Conservation (phyloP, 2,888 invertebrate species). For the Tenodera sinensis region DNA sequence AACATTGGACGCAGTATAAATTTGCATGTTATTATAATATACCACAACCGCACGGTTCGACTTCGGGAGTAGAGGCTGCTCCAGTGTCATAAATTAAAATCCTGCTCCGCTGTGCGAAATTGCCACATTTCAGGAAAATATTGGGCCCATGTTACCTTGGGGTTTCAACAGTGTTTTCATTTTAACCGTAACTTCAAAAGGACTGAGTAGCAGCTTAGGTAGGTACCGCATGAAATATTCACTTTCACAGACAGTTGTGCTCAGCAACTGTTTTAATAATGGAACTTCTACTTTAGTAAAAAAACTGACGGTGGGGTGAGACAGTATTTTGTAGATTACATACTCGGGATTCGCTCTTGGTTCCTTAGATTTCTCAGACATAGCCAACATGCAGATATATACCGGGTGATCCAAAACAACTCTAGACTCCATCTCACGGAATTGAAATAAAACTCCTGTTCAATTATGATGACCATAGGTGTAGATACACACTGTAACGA, state of each 20-base stretch:
- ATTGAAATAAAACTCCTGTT: too few species aligned
- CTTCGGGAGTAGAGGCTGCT: not conserved
- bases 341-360: too few species aligned
- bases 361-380: too few species aligned
- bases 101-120: not conserved
- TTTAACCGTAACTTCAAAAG: not conserved
- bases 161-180: not conserved
- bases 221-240: not conserved
- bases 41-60: not conserved
- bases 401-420: too few species aligned
- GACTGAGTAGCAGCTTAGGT: not conserved
- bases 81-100: slow-evolving; percentile 16
- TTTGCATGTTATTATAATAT: slow-evolving; percentile 22
- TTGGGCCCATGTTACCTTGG: not conserved
- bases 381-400: too few species aligned
- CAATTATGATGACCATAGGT: too few species aligned
- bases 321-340: too few species aligned
- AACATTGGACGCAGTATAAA: slow-evolving; percentile 24
- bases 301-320: not conserved
- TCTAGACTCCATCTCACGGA: too few species aligned
- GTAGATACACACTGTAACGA: too few species aligned
- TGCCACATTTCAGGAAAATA: not conserved
- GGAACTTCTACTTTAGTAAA: not conserved
- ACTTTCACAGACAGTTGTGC: not conserved
- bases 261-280: not conserved